Base-by-base conservation (phyloP, 2,797 vertebrate genomes). In the Anolis apletophallus region DNA sequence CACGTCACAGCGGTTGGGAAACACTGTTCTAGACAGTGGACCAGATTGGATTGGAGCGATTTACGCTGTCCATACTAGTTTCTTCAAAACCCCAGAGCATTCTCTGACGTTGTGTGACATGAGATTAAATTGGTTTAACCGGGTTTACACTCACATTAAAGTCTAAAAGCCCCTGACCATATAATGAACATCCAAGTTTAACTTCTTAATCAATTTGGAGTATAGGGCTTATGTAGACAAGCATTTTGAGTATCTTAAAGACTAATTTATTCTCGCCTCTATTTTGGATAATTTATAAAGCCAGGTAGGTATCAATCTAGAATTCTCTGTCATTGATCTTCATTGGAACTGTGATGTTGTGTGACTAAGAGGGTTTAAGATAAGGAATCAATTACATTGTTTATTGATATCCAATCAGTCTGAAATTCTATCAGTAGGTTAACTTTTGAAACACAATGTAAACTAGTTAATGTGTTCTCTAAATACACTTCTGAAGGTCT, bases 381-480 rank as follows among this genome's bases (percentile, higher is more conserved):
- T 71, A 81, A 71, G 21, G 23, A n/a, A 16, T 71, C 16, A 68
- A 32, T 81, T n/a, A 32, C 6, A 74, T 32, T 13, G 10, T 46
- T 5, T 13, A 46, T n/a, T 57, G 1, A 40, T 79, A 89, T 89
- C 86, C 3, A 81, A 84, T n/a, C 81, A 91, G 88, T 89, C 68
- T 55, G 46, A 68, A 82, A 16, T 68, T 90, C 73, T 23, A 86
- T 64, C 55, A 59, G 73, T 91, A 90, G 80, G 73, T 90, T 92
- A 92, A 90, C 87, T 91, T 88, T 89, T 84, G 84, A 84, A 91
- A 83, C 0, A 3, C 50, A 92, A 52, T 68, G 73, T 46, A 92
- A 92, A 90, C 76, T 71, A 77, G 90, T 46, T 85, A 36, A 68
- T 29, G 21, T 23, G 32, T 29, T 21, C 4, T 59, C 81, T 90